Evolutionary conservation across 2,113 vertebrate species (phyloP), one percentile per base, ranked within the genome.

Genomic region (Salminus brasiliensis): DNA sequence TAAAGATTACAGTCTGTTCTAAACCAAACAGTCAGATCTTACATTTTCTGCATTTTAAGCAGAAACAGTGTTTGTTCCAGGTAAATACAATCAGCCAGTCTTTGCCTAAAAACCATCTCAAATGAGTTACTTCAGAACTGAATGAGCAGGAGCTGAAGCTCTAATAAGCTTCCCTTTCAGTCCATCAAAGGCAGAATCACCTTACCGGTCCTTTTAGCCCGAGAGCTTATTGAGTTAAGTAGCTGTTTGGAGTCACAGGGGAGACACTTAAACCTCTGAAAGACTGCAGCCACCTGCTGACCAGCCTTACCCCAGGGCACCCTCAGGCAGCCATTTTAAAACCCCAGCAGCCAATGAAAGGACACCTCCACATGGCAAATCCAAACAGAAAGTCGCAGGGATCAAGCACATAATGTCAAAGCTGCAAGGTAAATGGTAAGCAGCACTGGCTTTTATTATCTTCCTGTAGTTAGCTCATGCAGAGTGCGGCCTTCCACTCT

Each of bases 401-500:
- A 88, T 85, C 85, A 88, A 79, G 45, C 67, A 82, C 9, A 13
- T 85, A 84, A 85, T 71, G 78, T 85, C 83, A 82, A 81, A 83
- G 72, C 84, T 80, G 82, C 75, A 83, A 87, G 81, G 76, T 69
- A 86, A 87, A 90, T 80, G 80, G 63, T 80, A 81, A 89, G 84
- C 74, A 73, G 81, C 84, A 74, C 74, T 71, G 73, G 84, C 85
- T 89, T 84, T 90, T 83, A 92, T 91, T 86, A 91, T 90, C 85
- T 85, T 88, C 84, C 88, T 87, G 85, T 84, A 88, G 88, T 79
- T 85, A 52, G 81, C 76, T 86, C 87, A 87, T 76, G 67, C 88
- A 72, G 82, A 84, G 88, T 67, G 69, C 74, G 68, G 68, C 75
- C 74, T 82, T 71, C n/a, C 82, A 67, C 55, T 78, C 52, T 83